Conservation (phyloP, 2,888 invertebrate genomes). For the Bombylius discolor region DNA sequence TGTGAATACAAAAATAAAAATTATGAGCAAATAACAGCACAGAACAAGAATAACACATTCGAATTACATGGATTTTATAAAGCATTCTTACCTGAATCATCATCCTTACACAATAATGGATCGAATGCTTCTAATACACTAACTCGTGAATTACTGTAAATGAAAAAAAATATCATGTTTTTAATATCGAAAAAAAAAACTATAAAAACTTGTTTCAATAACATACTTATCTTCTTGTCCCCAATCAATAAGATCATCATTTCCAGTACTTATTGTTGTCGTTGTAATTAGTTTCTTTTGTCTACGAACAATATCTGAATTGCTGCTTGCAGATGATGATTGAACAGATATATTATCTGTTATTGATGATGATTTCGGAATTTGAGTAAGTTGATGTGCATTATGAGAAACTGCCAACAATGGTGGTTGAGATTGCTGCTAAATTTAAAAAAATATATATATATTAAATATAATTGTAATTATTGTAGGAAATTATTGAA, state of each 20-base stretch:
- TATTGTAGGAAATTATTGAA: background rate
- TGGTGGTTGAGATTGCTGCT: constrained; percentile 3
- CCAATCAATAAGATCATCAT: constrained; percentile 32
- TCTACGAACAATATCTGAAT: background rate
- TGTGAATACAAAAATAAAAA: too few relatives aligned
- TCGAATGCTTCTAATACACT: constrained; percentile 72
- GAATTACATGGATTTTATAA: too few relatives aligned
- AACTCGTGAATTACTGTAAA: constrained; percentile 29
- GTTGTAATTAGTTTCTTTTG: background rate
- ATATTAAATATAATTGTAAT: background rate
- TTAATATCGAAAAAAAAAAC: background rate
- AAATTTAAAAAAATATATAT: background rate
- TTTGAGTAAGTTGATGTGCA: constrained; percentile 6
- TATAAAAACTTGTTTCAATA: background rate
- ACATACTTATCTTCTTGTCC: constrained; percentile 32
- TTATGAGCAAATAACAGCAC: too few relatives aligned
- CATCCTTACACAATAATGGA: constrained; percentile 56
- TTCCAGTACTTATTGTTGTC: constrained; percentile 12
- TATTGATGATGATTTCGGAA: constrained; percentile 17
- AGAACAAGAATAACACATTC: too few relatives aligned
- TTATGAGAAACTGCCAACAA: background rate
- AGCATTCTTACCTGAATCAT: constrained; percentile 32
- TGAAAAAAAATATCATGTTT: constrained; percentile 1
- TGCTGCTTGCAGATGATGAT: background rate
- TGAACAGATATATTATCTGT: constrained; percentile 13